Conservation (phyloP, 2,113 vertebrate species). For the Callipepla squamata region DNA sequence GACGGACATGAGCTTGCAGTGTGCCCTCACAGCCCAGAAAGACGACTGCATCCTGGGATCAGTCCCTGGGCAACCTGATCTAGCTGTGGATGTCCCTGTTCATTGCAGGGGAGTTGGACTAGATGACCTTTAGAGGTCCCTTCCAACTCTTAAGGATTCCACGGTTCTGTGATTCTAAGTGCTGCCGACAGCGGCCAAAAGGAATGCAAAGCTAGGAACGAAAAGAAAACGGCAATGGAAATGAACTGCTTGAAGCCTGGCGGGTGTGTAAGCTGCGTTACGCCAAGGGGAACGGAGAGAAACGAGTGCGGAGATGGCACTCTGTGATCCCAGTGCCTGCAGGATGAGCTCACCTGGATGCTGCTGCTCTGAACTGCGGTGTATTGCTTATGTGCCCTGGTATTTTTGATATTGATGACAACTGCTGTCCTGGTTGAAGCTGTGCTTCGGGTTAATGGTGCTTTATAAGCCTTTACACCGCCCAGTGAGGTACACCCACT, state of each 20-base stretch:
- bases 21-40: too few species aligned
- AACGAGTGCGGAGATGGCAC: not conserved
- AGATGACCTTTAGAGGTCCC: too few species aligned
- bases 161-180: too few species aligned
- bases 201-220: too few species aligned
- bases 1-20: too few species aligned
- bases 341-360: not conserved
- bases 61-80: too few species aligned
- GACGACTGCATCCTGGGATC: too few species aligned
- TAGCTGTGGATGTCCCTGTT: too few species aligned
- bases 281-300: not conserved
- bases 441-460: not conserved
- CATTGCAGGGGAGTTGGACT: too few species aligned
- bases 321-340: not conserved
- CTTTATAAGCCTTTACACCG: not conserved
- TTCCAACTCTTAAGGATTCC: too few species aligned
- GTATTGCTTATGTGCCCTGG: not conserved
- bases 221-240: not conserved
- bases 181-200: too few species aligned
- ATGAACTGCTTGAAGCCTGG: not conserved
- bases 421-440: not conserved
- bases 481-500: too few species aligned
- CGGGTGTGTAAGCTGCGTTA: not conserved
- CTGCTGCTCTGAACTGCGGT: accelerated
- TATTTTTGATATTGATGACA: not conserved